Base-by-base conservation (phyloP, 2,888 invertebrate genomes). In the Macrostomum cliftonense region DNA sequence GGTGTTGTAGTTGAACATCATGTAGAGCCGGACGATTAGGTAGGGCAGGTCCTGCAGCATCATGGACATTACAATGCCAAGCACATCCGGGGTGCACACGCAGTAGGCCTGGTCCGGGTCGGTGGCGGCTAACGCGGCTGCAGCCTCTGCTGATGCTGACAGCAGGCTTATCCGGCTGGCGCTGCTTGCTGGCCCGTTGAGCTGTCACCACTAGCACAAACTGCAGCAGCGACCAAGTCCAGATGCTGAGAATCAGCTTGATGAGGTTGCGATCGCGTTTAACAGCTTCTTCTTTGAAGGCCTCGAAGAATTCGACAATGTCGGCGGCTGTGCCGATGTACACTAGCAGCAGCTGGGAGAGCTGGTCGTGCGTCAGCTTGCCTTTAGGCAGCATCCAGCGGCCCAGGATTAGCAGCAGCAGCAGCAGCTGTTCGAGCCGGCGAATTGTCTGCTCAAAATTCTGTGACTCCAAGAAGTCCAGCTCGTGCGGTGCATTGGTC, bases 261-360 rank as follows among this genome's bases (percentile, higher is more conserved):
- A 87, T 85, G 28, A 91, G 73, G 1, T 82, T 74, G 17, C 79
- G 79, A 63, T 85, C 83, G 1, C 79, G 58, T 16, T 58, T 46
- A 37, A 67, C 68, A 58, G 58, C 56, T 12, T 67, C 62, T 47
- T 69, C 68, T 46, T 67, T 87, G 75, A 89, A 91, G 0, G 88
- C 87, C 70, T 91, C 89, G 71, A 89, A 89, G 73, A 91, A 88
- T 68, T 91, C 91, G 46, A 89, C 88, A 47, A 91, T 91, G 67
- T 87, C 91, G 0, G 89, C 88, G 0, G 89, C 88, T 0, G 87
- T 88, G 28, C 86, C 85, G 77, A 68, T 71, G 61, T 74, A 76
- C 2, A 89, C 89, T 43, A 91, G 73, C 1, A 91, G 72, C 12
- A 91, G 74, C 61, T 91, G 89, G 46, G 87, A 87, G 12, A 91